Evolutionary conservation across 2,888 invertebrate genomes (phyloP).

Genomic region (Noctua janthe): DNA sequence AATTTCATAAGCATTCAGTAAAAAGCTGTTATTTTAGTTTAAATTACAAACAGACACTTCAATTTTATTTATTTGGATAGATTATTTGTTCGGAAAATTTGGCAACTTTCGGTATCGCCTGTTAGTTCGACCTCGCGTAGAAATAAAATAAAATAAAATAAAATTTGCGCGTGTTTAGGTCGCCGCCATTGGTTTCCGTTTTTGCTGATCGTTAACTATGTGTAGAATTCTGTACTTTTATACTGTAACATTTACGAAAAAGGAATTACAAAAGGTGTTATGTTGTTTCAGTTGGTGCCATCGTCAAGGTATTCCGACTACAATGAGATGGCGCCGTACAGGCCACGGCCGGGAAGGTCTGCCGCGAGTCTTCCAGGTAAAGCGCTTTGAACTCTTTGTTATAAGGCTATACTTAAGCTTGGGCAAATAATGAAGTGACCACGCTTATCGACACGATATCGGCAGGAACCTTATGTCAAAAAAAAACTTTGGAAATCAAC

Average conservation of each 20-base stretch:
- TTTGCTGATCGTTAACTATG: neutral
- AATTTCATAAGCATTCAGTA: no score
- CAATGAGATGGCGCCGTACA: slow-evolving; percentile 88
- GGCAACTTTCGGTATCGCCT: neutral
- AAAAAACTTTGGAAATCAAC: no score
- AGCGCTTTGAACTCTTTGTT: neutral
- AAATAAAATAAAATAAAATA: no score
- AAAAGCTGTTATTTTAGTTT: no score
- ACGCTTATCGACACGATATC: neutral
- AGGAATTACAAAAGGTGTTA: neutral
- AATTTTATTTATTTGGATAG: no score
- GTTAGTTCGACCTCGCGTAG: neutral
- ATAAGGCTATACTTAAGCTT: slow-evolving; percentile 8
- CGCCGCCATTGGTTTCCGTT: neutral
- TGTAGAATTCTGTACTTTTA: neutral
- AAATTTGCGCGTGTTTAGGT: neutral
- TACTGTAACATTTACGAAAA: neutral
- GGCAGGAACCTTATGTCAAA: neutral
- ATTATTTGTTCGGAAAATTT: neutral
- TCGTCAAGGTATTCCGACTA: slow-evolving; percentile 88
- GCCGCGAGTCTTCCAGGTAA: slow-evolving; percentile 88
- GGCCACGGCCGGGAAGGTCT: slow-evolving; percentile 86
- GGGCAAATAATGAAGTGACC: slow-evolving; percentile 3
- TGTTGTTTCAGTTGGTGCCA: slow-evolving; percentile 79
- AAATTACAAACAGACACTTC: no score